Conservation (phyloP, 2,888 invertebrate species). For the Lasioglossum morio region DNA sequence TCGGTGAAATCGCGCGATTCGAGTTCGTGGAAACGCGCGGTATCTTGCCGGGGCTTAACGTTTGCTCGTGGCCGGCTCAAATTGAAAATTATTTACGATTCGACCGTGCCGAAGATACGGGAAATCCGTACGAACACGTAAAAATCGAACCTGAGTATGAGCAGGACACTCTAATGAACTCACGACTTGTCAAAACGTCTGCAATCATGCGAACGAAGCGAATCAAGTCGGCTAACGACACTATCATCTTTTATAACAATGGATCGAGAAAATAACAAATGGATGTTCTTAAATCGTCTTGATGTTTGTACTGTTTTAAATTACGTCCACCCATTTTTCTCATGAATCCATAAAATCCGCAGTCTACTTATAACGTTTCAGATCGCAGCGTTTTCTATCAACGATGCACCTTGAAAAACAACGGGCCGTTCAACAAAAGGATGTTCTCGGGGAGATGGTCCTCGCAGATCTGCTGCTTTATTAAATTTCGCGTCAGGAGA, state of each 20-base stretch:
- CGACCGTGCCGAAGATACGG: background rate
- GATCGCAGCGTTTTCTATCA: background rate
- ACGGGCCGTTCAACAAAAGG: background rate
- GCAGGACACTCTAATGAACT: background rate
- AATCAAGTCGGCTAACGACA: background rate
- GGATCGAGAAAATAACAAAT: too few relatives aligned
- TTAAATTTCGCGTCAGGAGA: constrained; percentile 61
- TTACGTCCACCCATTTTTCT: too few relatives aligned
- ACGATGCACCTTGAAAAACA: background rate
- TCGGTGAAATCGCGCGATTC: constrained; percentile 27
- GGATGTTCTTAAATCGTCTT: too few relatives aligned
- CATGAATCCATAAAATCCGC: too few relatives aligned
- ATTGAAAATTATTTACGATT: constrained; percentile 15
- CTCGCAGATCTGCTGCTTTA: constrained; percentile 48
- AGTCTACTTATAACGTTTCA: too few relatives aligned
- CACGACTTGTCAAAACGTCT: background rate
- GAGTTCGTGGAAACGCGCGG: constrained; percentile 10
- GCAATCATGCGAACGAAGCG: background rate
- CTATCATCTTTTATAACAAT: too few relatives aligned
- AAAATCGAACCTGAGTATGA: background rate
- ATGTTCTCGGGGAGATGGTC: constrained; percentile 37
- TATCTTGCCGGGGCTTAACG: constrained; percentile 2
- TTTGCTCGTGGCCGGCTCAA: background rate
- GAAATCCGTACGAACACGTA: background rate
- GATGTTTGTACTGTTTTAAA: too few relatives aligned